Base-by-base conservation (phyloP, 2,888 invertebrate species). In the Eupithecia pulchellata region DNA sequence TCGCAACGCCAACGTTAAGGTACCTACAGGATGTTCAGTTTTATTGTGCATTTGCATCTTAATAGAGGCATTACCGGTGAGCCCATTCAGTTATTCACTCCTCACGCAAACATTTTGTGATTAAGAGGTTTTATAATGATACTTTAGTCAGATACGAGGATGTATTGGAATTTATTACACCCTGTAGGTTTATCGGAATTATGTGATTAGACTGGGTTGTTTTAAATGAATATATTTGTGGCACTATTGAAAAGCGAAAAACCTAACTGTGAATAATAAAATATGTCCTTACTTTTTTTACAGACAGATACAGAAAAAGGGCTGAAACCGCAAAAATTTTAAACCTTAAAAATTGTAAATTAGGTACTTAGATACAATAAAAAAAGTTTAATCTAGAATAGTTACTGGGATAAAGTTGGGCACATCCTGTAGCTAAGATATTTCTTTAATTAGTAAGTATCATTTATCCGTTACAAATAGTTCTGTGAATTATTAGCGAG, bases 381-480 rank as follows among this genome's bases (percentile, higher is more conserved):
- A 42, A 42, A 42, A 42, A 5, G 1, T 2, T 6, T 1, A n/a
- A 39, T 39, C 14, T 29, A 27, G 57, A 57, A 11, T 9, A 20
- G 2, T 13, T 29, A 17, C 2, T 5, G 2, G 1, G 27, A 0
- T 0, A 13, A 27, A 57, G 6, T 29, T 29, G 1, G 17, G 17
- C 29, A 29, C 14, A 57, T 17, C 27, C 29, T 57, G 57, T 17
- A 17, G 27, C 57, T 29, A 27, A 29, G 27, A 5, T 57, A 57
- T 14, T 57, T 27, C 57, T 27, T 66, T 76, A 75, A 77, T 76
- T 74, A 73, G 74, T 55, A 55, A 55, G 27, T 71, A 72, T 69
- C 71, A 76, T 76, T 75, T 70, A 72, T 70, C 52, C 68, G 70
- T 73, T 71, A 76, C 70, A 67, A 73, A 73, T 75, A 67, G 73